Conservation (phyloP, 1,140 invertebrate genomes). For the Penaeus indicus region DNA sequence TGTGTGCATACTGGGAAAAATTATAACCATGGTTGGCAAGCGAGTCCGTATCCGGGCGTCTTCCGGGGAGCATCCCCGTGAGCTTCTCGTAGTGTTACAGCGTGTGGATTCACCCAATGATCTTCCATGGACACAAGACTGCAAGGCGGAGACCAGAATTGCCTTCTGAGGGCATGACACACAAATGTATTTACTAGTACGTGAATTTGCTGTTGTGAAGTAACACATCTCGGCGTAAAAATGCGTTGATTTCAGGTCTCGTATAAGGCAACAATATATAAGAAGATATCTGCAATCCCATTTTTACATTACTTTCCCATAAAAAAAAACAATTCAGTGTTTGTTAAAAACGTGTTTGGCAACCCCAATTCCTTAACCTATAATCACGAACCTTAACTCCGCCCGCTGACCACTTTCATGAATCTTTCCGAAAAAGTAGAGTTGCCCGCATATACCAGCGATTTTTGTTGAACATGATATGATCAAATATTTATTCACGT, state of each 20-base stretch:
- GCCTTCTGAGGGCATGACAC: background rate
- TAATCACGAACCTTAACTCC: conserved; percentile 28
- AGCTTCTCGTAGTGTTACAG: background rate
- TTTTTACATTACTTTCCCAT: no score
- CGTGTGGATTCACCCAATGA: background rate
- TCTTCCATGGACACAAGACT: background rate
- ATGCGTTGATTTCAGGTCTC: background rate
- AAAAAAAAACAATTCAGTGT: no score
- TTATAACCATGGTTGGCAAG: no score
- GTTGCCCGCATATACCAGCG: no score
- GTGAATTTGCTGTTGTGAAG: background rate
- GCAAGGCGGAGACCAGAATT: conserved; percentile 11
- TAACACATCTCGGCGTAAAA: background rate
- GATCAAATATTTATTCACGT: no score
- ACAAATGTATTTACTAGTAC: background rate
- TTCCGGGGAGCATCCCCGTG: background rate
- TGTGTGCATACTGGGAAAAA: no score
- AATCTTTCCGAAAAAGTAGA: background rate
- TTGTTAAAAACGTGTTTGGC: background rate
- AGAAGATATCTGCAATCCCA: no score
- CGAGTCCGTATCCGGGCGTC: background rate
- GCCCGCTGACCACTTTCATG: background rate
- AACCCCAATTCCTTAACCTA: conserved; percentile 15
- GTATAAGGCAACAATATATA: no score
- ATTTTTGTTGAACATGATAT: no score